Conservation (phyloP, 2,113 vertebrate genomes). For the Catharus bicknelli region DNA sequence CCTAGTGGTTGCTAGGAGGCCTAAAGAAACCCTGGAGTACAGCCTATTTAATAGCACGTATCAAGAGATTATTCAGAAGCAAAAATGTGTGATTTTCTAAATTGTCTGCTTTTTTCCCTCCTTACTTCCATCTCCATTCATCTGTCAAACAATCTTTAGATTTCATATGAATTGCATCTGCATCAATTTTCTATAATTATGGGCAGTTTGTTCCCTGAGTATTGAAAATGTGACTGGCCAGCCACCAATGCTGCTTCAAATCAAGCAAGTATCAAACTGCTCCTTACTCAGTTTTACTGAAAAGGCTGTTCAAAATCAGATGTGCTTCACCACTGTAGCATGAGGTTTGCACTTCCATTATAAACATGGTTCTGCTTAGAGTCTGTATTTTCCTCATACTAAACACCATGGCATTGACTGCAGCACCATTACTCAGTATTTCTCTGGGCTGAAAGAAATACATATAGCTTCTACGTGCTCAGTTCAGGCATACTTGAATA, state of each 20-base stretch:
- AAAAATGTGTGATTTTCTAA: conserved; percentile 45
- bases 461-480: not conserved
- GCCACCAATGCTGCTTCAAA: conserved; percentile 17
- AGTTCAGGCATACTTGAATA: not conserved
- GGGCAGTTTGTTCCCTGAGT: conserved; percentile 19
- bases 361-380: not conserved
- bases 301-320: conserved; percentile 34
- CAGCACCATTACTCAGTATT: not conserved
- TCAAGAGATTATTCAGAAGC: conserved; percentile 52
- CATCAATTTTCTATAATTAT: conserved; percentile 44
- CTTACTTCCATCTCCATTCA: conserved; percentile 31
- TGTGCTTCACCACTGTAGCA: not conserved
- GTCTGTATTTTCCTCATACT: not conserved
- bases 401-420: not conserved
- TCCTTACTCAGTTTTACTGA: conserved; percentile 22
- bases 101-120: not conserved
- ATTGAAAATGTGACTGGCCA: conserved; percentile 19
- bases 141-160: conserved; percentile 17
- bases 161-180: not conserved
- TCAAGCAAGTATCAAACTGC: conserved; percentile 33
- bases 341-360: not conserved
- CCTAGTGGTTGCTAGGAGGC: conserved; percentile 73
- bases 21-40: conserved; percentile 63
- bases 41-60: conserved; percentile 50
- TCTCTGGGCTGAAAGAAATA: not conserved